Evolutionary conservation across 92 coral and sea anemone species (phyloP).

Genomic region (Phenganax stokvisi): DNA sequence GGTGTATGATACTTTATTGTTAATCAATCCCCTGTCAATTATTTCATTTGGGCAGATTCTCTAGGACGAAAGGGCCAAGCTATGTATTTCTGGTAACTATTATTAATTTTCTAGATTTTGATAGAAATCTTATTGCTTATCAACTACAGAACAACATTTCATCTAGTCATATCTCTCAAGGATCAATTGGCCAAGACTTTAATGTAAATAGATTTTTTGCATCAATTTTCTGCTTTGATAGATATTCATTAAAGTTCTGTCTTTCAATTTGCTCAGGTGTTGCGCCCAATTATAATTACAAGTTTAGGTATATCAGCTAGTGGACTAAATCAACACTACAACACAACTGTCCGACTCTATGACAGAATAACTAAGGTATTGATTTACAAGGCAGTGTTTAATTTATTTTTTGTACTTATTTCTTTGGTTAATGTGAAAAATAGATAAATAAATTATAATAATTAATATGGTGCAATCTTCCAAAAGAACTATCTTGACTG

Average conservation of each 20-base stretch:
- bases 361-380: slow-evolving; percentile 67
- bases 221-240: not conserved
- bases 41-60: too few relatives aligned
- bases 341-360: slow-evolving; percentile 61
- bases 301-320: slow-evolving; percentile 87
- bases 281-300: slow-evolving; percentile 72
- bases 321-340: slow-evolving; percentile 62
- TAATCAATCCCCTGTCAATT: not conserved
- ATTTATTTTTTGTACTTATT: not conserved
- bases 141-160: slow-evolving; percentile 53
- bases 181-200: slow-evolving; percentile 96
- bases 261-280: slow-evolving; percentile 52
- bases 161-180: slow-evolving; percentile 52
- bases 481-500: too few relatives aligned
- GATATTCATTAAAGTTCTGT: not conserved
- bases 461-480: too few relatives aligned
- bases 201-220: slow-evolving; percentile 47
- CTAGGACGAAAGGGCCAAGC: not conserved
- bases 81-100: not conserved
- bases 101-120: slow-evolving; percentile 44
- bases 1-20: slow-evolving; percentile 44
- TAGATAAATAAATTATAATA: too few relatives aligned
- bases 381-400: not conserved
- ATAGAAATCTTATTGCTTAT: slow-evolving; percentile 65
- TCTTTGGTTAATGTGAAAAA: too few relatives aligned